Conservation (phyloP, 2,113 vertebrate species). For the Montifringilla adamsi region DNA sequence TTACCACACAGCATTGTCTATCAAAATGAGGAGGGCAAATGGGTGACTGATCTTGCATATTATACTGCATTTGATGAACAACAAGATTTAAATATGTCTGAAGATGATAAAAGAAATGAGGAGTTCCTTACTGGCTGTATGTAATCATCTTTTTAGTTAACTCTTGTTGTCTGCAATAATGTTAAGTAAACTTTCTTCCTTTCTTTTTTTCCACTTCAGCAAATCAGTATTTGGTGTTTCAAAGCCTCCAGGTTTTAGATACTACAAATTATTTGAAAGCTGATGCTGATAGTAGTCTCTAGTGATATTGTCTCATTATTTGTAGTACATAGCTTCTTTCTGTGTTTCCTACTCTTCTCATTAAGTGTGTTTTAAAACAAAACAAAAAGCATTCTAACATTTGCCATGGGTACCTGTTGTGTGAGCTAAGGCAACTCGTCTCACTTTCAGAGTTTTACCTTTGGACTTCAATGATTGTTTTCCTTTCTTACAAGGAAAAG, state of each 20-base stretch:
- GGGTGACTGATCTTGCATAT: conserved; percentile 97
- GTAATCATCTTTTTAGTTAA: conserved; percentile 31
- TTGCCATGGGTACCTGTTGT: neutral
- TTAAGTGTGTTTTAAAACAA: neutral
- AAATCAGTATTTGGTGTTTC: neutral
- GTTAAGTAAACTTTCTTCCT: neutral
- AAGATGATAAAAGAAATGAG: conserved; percentile 68
- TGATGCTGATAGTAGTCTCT: neutral
- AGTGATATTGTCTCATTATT: neutral
- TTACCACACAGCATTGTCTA: conserved; percentile 82
- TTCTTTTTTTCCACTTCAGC: neutral
- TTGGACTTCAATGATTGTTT: neutral
- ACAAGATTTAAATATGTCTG: conserved; percentile 59
- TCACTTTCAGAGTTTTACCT: neutral
- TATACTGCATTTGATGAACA: conserved; percentile 89
- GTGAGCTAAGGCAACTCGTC: neutral
- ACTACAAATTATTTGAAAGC: neutral
- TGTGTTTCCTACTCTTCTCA: neutral
- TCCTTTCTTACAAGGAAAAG: neutral
- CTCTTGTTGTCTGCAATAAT: neutral
- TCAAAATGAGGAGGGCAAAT: conserved; percentile 92
- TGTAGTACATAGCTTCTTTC: neutral
- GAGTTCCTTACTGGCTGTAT: conserved; percentile 87
- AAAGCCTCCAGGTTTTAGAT: neutral
- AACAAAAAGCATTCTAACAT: neutral